Evolutionary conservation across 2,113 vertebrate species (phyloP).

Genomic region (Piprites chloris): DNA sequence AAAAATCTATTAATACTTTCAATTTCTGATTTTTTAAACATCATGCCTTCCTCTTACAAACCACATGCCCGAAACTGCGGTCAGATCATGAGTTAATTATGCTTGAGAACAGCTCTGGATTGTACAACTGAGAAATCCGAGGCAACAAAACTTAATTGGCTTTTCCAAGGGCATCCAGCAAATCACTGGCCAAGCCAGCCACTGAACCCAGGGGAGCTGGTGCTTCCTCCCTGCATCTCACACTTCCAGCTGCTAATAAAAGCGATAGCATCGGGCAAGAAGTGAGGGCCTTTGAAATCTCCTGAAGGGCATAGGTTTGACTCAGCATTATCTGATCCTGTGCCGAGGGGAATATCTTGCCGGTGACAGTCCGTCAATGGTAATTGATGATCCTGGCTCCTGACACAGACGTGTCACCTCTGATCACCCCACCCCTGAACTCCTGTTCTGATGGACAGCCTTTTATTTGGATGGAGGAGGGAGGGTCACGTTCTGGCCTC

Average conservation of each 20-base stretch:
- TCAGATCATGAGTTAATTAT: slow-evolving; percentile 38
- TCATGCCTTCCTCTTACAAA: background rate
- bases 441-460: background rate
- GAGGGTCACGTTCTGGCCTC: background rate
- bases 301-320: background rate
- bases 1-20: slow-evolving; percentile 55
- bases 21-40: slow-evolving; percentile 12
- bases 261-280: background rate
- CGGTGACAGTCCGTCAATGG: fast-evolving
- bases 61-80: background rate
- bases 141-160: slow-evolving; percentile 34
- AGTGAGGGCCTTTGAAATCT: background rate
- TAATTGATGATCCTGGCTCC: background rate
- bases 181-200: background rate
- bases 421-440: background rate
- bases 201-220: background rate
- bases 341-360: background rate
- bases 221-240: background rate
- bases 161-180: slow-evolving; percentile 56
- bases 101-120: background rate
- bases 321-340: background rate
- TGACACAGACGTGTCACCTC: background rate
- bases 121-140: slow-evolving; percentile 14
- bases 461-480: background rate
- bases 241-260: background rate